These are phyloP conservation scores for Anolis carolinensis DNA, from an alignment of 2,113 vertebrate genomes.

Conservation along the genomic window DNA sequence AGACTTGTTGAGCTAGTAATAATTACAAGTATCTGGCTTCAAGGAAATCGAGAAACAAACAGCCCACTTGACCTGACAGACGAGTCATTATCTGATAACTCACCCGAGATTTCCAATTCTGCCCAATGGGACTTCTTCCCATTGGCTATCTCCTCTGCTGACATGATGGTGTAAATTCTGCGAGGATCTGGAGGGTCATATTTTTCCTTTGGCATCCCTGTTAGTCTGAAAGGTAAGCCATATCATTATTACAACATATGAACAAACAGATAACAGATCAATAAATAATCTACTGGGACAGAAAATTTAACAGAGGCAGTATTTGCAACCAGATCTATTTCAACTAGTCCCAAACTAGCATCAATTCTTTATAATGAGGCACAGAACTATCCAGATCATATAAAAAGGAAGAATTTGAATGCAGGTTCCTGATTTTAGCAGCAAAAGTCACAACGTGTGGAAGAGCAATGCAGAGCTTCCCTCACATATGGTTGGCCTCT, in stretches of 20 bases:
- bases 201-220: constrained; percentile 99
- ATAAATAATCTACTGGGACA: background rate
- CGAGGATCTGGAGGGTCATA: constrained; percentile 99
- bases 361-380: background rate
- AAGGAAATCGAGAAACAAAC: background rate
- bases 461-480: background rate
- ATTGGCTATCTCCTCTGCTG: constrained; percentile 93
- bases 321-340: background rate
- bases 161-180: constrained; percentile 99
- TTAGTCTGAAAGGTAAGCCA: constrained; percentile 81
- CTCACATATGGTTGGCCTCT: background rate
- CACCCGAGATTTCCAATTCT: constrained; percentile 97
- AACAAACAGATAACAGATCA: background rate
- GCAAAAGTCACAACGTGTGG: background rate
- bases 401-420: background rate
- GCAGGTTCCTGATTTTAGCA: background rate
- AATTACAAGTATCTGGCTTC: background rate
- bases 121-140: constrained; percentile 98
- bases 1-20: background rate
- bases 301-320: background rate
- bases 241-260: background rate
- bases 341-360: background rate
- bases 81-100: constrained; percentile 59
- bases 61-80: background rate
- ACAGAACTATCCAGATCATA: background rate